Percentiles rank a stretch among this genome's conserved stretches.
Evolutionary conservation across 1,140 invertebrate species (phyloP).

Genomic region (Plutomurus gul): DNA sequence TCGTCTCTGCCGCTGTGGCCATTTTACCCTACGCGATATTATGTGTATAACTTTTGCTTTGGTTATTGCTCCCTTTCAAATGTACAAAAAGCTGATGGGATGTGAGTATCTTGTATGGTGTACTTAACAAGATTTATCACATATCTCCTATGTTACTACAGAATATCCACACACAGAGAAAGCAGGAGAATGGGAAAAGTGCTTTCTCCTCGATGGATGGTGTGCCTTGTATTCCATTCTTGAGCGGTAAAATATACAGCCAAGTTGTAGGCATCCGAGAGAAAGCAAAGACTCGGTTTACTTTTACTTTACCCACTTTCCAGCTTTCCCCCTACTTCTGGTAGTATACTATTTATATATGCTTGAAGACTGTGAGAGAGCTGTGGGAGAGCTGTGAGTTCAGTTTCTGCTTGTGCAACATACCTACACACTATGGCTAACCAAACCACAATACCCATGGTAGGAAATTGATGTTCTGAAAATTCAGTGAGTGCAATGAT

Average conservation of each 20-base stretch:
- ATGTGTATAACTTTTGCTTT: slow-evolving; percentile 16
- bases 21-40: background rate
- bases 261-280: background rate
- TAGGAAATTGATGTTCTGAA: too few relatives aligned
- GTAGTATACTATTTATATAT: background rate
- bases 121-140: slow-evolving; percentile 22
- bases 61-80: slow-evolving; percentile 4
- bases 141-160: background rate
- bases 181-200: too few relatives aligned
- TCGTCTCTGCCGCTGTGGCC: background rate
- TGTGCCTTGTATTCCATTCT: background rate
- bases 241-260: background rate
- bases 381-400: too few relatives aligned
- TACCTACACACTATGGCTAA: too few relatives aligned
- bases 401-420: too few relatives aligned
- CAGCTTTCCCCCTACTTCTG: background rate
- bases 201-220: background rate
- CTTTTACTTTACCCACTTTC: background rate
- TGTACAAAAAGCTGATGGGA: background rate
- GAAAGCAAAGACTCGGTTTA: too few relatives aligned
- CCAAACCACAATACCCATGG: too few relatives aligned
- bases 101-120: background rate
- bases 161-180: too few relatives aligned
- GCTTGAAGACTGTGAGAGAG: too few relatives aligned
- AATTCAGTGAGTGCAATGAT: too few relatives aligned